Conservation (phyloP, 2,797 vertebrate species). For the Fistularia tabacaria region DNA sequence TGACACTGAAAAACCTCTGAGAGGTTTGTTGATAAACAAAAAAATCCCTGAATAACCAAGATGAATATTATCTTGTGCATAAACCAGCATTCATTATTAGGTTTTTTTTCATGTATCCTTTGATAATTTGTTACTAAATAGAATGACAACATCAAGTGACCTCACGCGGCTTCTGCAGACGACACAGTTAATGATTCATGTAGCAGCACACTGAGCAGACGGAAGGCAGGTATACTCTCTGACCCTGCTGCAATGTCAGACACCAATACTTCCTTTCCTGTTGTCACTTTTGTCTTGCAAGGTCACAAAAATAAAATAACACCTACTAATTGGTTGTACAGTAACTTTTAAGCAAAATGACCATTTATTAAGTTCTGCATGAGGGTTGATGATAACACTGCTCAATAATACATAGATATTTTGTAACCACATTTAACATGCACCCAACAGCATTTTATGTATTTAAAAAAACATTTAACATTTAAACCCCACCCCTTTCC, state of each 20-base stretch:
- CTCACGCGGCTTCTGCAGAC: slow-evolving; percentile 26
- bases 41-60: too few relatives aligned
- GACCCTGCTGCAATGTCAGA: slow-evolving; percentile 26
- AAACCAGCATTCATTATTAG: too few relatives aligned
- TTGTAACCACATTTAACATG: too few relatives aligned
- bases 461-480: too few relatives aligned
- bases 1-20: slow-evolving; percentile 43
- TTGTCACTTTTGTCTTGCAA: slow-evolving; percentile 4
- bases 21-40: too few relatives aligned
- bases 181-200: slow-evolving; percentile 67
- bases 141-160: slow-evolving; percentile 24
- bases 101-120: neutral
- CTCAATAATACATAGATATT: too few relatives aligned
- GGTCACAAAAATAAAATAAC: slow-evolving; percentile 8
- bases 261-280: neutral
- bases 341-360: too few relatives aligned
- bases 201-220: slow-evolving; percentile 40
- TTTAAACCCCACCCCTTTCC: too few relatives aligned
- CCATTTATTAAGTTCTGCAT: too few relatives aligned
- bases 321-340: neutral
- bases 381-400: too few relatives aligned
- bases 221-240: slow-evolving; percentile 23
- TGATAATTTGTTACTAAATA: slow-evolving; percentile 3
- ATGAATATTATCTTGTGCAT: too few relatives aligned
- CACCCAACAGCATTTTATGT: too few relatives aligned